A percentile compares a stretch with the other conserved stretches of the same genome.
Conservation (phyloP, 2,113 vertebrate species). For the Myrmecophaga tridactyla region DNA sequence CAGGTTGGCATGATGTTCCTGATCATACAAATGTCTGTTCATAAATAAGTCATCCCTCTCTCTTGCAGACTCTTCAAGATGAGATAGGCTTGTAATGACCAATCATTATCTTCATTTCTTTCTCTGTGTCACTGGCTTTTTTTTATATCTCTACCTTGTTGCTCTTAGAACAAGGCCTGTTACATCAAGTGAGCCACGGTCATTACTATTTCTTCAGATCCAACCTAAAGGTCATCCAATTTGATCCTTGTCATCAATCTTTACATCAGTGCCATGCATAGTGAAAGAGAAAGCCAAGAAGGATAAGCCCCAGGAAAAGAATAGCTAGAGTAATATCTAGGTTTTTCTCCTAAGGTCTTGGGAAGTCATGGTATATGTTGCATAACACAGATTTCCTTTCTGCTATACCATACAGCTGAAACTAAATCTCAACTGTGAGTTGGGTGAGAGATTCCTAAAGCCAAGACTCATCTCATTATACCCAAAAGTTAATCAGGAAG, state of each 20-base stretch:
- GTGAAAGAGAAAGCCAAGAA: background rate
- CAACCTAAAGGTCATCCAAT: background rate
- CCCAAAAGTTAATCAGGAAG: background rate
- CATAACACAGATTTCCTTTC: accelerated
- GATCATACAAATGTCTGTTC: background rate
- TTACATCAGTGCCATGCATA: background rate
- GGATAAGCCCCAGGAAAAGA: background rate
- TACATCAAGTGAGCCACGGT: accelerated
- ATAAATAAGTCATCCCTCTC: background rate
- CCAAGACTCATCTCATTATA: background rate
- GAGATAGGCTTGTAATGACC: background rate
- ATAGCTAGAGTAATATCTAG: background rate
- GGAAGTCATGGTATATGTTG: accelerated
- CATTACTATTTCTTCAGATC: background rate
- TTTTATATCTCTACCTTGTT: background rate
- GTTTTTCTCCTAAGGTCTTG: background rate
- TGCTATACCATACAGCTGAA: background rate
- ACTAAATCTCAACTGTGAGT: background rate
- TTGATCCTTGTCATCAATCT: background rate
- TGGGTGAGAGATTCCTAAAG: background rate
- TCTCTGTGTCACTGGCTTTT: background rate
- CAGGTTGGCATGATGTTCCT: background rate
- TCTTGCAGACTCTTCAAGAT: background rate
- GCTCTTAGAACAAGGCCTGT: background rate
- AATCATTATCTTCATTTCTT: background rate